phyloP scores from a whole-genome alignment of 2,888 invertebrate genomes.

The Marasmarcha lunaedactyla region DNA sequence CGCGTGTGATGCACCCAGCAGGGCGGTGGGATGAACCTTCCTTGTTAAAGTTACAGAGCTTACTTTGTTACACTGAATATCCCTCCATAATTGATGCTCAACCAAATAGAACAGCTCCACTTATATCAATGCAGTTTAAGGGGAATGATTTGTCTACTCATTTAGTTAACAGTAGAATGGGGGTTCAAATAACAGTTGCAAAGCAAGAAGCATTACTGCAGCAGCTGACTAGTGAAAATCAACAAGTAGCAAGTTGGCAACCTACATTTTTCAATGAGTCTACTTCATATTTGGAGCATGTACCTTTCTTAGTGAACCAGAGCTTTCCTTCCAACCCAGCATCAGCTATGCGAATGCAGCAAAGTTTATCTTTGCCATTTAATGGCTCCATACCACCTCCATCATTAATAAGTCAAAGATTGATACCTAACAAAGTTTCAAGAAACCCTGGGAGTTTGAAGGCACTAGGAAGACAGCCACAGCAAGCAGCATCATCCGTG shows the following conservation, averaged over 20 bases:
- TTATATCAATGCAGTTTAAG: conserved; percentile 58
- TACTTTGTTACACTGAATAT: conserved; percentile 53
- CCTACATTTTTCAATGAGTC: conserved; percentile 31
- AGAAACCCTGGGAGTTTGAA: conserved; percentile 42
- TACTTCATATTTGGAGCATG: conserved; percentile 41
- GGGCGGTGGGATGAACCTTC: conserved; percentile 67
- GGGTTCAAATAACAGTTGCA: conserved; percentile 46
- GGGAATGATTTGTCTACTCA: conserved; percentile 59
- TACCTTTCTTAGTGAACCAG: conserved; percentile 51
- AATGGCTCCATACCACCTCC: conserved; percentile 37
- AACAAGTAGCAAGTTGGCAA: conserved; percentile 34
- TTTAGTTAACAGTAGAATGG: conserved; percentile 51
- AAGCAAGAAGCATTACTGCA: conserved; percentile 54
- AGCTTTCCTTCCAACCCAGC: conserved; percentile 57
- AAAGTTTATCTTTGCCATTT: conserved; percentile 37
- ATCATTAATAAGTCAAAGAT: conserved; percentile 41
- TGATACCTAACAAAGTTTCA: conserved; percentile 39
- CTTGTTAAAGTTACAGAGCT: conserved; percentile 42
- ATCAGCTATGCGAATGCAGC: conserved; percentile 50
- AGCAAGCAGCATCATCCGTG: conserved; percentile 22
- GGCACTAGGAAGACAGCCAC: conserved; percentile 44
- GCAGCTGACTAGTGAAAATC: conserved; percentile 30
- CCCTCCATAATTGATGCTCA: conserved; percentile 40
- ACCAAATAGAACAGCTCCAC: conserved; percentile 34
- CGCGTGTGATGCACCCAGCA: conserved; percentile 62